Conservation (phyloP, 2,888 invertebrate species). For the Torymus auratus region DNA sequence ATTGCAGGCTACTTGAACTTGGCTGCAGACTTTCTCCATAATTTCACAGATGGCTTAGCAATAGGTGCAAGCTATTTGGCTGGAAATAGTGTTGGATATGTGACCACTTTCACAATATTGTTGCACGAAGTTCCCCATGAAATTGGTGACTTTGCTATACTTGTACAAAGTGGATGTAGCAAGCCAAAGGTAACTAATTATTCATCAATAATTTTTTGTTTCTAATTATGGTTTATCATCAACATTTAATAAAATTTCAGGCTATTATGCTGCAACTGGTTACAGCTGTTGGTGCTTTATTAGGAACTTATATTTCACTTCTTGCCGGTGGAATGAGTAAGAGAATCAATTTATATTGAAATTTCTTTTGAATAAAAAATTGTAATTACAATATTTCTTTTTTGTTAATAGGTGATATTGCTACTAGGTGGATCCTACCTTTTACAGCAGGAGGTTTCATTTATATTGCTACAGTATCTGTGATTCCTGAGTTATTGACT, state of each 20-base stretch:
- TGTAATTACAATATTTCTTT: conserved; percentile 17
- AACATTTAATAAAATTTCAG: conserved; percentile 71
- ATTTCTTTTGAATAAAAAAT: background rate
- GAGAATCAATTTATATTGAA: conserved; percentile 58
- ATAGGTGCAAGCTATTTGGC: conserved; percentile 98
- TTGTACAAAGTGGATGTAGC: conserved; percentile 97
- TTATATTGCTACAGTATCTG: conserved; percentile 99
- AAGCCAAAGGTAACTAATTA: conserved; percentile 83
- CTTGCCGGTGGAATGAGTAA: conserved; percentile 84
- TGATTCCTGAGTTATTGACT: conserved; percentile 96
- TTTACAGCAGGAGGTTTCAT: conserved; percentile 99
- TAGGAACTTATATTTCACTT: conserved; percentile 94
- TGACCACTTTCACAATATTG: conserved; percentile 97
- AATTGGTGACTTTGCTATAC: conserved; percentile 99
- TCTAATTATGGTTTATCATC: conserved; percentile 5
- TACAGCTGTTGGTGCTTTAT: conserved; percentile 96
- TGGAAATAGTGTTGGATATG: conserved; percentile 89
- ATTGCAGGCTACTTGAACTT: conserved; percentile 97
- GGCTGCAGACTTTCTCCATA: conserved; percentile 98
- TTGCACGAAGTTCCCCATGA: conserved; percentile 99
- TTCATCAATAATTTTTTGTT: conserved; percentile 28
- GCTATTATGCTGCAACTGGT: conserved; percentile 96
- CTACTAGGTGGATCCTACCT: conserved; percentile 93
- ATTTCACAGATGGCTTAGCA: conserved; percentile 99
- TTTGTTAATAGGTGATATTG: conserved; percentile 80